phyloP scores from a whole-genome alignment of 2,888 invertebrate species.

The Venustoraphidia nigricollis region DNA sequence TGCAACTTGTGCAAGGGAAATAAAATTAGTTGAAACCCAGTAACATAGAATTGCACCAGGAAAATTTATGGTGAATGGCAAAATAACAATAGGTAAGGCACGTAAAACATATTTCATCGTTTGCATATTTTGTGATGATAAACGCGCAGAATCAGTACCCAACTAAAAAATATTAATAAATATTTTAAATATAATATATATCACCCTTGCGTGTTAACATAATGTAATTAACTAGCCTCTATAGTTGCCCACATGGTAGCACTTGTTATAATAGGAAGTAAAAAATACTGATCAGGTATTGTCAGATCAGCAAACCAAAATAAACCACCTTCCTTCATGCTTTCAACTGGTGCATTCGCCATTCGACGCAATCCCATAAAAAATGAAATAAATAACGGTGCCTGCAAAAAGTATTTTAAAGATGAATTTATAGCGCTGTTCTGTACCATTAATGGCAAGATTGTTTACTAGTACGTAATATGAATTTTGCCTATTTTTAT shows the following conservation, averaged over 20 bases:
- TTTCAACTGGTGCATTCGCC: slow-evolving; percentile 83
- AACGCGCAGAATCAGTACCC: slow-evolving; percentile 58
- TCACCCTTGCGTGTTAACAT: neutral
- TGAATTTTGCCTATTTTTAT: too few relatives aligned
- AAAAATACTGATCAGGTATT: slow-evolving; percentile 73
- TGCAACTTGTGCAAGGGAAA: slow-evolving; percentile 69
- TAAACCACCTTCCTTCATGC: slow-evolving; percentile 74
- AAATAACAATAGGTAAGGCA: slow-evolving; percentile 59
- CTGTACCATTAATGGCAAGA: too few relatives aligned
- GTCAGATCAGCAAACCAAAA: slow-evolving; percentile 91
- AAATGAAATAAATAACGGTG: slow-evolving; percentile 81
- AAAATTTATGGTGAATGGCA: slow-evolving; percentile 78
- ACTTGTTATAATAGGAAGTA: slow-evolving; percentile 75
- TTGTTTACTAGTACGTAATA: too few relatives aligned
- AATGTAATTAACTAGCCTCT: slow-evolving; percentile 32
- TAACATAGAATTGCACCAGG: slow-evolving; percentile 79
- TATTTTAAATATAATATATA: slow-evolving; percentile 1
- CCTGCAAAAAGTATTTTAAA: slow-evolving; percentile 25
- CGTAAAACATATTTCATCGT: slow-evolving; percentile 60
- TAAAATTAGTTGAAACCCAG: slow-evolving; percentile 77
- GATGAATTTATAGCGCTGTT: too few relatives aligned
- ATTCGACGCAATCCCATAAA: slow-evolving; percentile 78
- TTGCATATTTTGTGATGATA: slow-evolving; percentile 51
- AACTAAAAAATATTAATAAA: slow-evolving; percentile 27
- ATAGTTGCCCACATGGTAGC: slow-evolving; percentile 68